Percentiles rank a stretch among this genome's conserved stretches.
Conservation (phyloP, 2,113 vertebrate genomes). For the Phocoena phocoena region DNA sequence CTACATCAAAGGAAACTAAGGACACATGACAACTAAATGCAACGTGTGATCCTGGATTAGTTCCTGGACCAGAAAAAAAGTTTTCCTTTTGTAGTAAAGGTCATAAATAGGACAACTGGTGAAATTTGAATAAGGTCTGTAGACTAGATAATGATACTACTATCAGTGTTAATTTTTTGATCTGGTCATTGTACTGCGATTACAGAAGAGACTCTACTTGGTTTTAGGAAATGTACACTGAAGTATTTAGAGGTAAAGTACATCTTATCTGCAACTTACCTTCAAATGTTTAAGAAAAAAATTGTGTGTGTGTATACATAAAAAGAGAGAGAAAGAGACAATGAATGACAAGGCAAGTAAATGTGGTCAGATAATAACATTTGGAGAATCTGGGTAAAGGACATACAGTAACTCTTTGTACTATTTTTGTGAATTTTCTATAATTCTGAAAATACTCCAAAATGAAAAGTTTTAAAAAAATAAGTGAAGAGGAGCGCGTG, state of each 20-base stretch:
- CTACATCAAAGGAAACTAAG: conserved; percentile 54
- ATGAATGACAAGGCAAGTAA: not conserved
- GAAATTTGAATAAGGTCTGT: conserved; percentile 1
- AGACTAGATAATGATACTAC: not conserved
- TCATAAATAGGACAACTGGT: not conserved
- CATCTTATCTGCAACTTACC: not conserved
- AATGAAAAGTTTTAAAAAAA: not conserved
- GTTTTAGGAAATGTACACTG: not conserved
- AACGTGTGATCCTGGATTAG: not conserved
- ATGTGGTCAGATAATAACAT: not conserved
- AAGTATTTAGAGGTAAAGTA: not conserved
- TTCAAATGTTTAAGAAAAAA: not conserved
- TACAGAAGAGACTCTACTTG: not conserved
- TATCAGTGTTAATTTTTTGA: not conserved
- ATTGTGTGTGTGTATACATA: not conserved
- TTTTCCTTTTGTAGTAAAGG: conserved; percentile 43
- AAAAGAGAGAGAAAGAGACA: not conserved
- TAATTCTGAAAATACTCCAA: conserved; percentile 17
- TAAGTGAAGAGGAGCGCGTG: not conserved
- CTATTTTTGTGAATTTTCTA: not conserved
- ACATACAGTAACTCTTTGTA: not conserved
- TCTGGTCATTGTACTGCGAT: not conserved
- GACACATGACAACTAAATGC: not conserved
- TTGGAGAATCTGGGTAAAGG: not conserved
- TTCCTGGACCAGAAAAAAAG: not conserved